These are phyloP conservation scores for Xiphias gladius DNA, from an alignment of 2,113 vertebrate genomes.

Conservation along the genomic window DNA sequence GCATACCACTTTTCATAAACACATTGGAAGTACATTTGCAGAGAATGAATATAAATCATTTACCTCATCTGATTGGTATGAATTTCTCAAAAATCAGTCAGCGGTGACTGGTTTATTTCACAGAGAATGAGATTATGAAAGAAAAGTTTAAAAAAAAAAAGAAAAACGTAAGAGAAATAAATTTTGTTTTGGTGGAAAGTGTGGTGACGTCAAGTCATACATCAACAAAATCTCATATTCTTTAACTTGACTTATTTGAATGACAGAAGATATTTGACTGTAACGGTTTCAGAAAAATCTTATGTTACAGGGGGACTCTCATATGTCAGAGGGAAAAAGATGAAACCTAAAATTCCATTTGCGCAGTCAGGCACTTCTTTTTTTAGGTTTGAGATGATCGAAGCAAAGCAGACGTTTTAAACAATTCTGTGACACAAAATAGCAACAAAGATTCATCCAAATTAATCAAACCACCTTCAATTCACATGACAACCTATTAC, in stretches of 20 bases:
- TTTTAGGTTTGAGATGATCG: not conserved
- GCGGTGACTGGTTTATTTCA: not conserved
- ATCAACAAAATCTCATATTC: conserved; percentile 40
- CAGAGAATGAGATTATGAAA: conserved; percentile 3
- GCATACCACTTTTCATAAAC: not conserved
- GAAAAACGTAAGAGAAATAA: conserved; percentile 2
- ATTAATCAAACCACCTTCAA: conserved; percentile 56
- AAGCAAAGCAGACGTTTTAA: conserved; percentile 35
- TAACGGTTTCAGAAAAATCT: not conserved
- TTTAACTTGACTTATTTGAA: conserved; percentile 33
- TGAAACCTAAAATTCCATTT: conserved; percentile 13
- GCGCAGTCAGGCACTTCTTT: not conserved
- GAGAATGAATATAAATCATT: conserved; percentile 5
- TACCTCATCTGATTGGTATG: not conserved
- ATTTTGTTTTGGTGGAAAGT: conserved; percentile 24
- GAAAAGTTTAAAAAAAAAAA: not conserved
- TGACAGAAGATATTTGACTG: conserved; percentile 22
- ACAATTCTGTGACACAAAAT: conserved; percentile 24
- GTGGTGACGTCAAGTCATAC: conserved; percentile 21
- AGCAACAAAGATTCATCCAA: conserved; percentile 34
- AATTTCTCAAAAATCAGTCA: conserved; percentile 4
- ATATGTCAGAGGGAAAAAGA: conserved; percentile 16
- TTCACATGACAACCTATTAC: conserved; percentile 60
- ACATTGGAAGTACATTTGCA: not conserved
- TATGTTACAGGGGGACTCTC: not conserved